These are phyloP conservation scores for Chloroceryle aenea DNA, from an alignment of 2,113 vertebrate species.

Conservation along the genomic window DNA sequence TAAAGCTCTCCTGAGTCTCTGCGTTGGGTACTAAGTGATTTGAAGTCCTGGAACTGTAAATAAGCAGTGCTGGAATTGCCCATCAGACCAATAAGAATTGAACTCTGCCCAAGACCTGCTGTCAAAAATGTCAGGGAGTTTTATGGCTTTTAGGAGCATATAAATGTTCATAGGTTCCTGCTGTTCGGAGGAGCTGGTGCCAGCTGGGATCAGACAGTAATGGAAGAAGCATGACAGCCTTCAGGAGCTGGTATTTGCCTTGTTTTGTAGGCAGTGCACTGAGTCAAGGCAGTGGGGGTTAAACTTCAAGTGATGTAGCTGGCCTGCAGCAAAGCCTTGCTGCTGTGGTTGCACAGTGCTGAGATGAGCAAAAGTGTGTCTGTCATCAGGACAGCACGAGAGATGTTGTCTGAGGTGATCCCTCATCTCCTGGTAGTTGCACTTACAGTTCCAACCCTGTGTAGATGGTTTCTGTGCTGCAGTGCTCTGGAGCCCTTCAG, in stretches of 20 bases:
- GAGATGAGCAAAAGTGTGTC: neutral
- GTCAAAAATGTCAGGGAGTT: neutral
- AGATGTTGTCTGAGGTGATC: neutral
- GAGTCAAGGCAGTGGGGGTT: neutral
- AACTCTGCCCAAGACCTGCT: neutral
- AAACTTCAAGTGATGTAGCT: neutral
- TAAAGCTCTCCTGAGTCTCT: neutral
- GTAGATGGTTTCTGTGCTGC: neutral
- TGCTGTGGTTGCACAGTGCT: neutral
- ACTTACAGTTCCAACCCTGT: rapidly evolving
- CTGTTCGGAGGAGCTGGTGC: neutral
- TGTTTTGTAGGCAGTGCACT: neutral
- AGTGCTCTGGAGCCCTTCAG: neutral
- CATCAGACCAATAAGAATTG: neutral
- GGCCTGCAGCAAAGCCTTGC: neutral
- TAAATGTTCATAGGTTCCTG: neutral
- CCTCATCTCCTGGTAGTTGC: rapidly evolving
- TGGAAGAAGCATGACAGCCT: neutral
- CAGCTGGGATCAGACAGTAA: neutral
- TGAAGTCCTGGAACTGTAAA: neutral
- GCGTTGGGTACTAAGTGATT: neutral
- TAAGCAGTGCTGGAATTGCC: neutral
- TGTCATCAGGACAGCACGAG: neutral
- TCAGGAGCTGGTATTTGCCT: neutral
- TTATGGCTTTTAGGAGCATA: neutral